Evolutionary conservation across 2,888 invertebrate genomes (phyloP).

Genomic region (Drosophila lacicola): DNA sequence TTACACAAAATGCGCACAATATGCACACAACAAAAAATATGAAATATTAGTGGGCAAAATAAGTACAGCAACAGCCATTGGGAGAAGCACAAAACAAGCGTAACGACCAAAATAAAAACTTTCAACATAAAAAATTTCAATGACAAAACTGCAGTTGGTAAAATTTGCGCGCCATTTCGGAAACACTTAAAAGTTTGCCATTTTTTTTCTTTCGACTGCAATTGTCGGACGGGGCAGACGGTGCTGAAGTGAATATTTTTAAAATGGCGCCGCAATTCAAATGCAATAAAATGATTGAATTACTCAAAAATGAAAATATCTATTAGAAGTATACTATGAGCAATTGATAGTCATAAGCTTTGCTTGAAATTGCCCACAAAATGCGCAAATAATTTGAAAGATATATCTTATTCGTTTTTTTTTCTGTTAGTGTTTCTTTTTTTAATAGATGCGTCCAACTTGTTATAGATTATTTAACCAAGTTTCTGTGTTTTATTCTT

Average conservation of each 20-base stretch:
- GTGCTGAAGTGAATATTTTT: slow-evolving; percentile 15
- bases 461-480: no score
- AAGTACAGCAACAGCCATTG: slow-evolving; percentile 23
- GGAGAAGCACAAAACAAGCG: slow-evolving; percentile 39
- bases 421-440: neutral
- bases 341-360: neutral
- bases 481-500: no score
- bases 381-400: neutral
- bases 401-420: neutral
- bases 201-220: slow-evolving; percentile 21
- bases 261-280: slow-evolving; percentile 41
- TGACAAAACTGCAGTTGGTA: slow-evolving; percentile 65
- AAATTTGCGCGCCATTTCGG: slow-evolving; percentile 65
- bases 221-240: slow-evolving; percentile 16
- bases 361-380: neutral
- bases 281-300: slow-evolving; percentile 33
- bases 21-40: slow-evolving; percentile 10
- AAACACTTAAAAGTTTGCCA: slow-evolving; percentile 62
- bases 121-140: slow-evolving; percentile 57
- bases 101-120: slow-evolving; percentile 55
- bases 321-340: slow-evolving; percentile 1
- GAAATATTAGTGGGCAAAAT: slow-evolving; percentile 31
- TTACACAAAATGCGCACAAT: slow-evolving; percentile 20
- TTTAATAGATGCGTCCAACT: neutral
- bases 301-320: slow-evolving; percentile 3